Conservation (phyloP, 2,888 invertebrate species). For the Pseudoips prasinana region DNA sequence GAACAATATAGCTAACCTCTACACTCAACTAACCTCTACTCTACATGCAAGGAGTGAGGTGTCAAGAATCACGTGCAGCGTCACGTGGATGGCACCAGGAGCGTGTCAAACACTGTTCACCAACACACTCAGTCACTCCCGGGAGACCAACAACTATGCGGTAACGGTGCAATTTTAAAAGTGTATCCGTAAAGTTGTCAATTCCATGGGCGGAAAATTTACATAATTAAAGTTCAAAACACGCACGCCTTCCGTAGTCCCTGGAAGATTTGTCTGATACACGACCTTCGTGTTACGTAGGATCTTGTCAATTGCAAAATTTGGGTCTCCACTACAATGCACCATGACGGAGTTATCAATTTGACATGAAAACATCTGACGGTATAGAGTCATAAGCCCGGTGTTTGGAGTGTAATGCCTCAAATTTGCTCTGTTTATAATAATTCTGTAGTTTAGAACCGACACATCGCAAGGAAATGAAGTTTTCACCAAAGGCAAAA, state of each 20-base stretch:
- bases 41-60: too few relatives aligned
- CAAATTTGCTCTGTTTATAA: slow-evolving; percentile 34
- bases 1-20: too few relatives aligned
- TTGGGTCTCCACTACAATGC: slow-evolving; percentile 48
- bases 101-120: too few relatives aligned
- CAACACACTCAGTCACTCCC: too few relatives aligned
- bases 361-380: slow-evolving; percentile 55
- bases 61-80: too few relatives aligned
- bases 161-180: too few relatives aligned
- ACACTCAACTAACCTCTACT: too few relatives aligned
- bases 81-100: too few relatives aligned
- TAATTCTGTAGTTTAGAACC: slow-evolving; percentile 56
- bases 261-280: slow-evolving; percentile 62
- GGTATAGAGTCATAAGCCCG: slow-evolving; percentile 57
- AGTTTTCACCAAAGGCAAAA: slow-evolving; percentile 58
- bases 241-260: slow-evolving; percentile 53
- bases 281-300: slow-evolving; percentile 49
- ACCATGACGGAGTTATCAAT: slow-evolving; percentile 34
- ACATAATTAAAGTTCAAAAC: slow-evolving; percentile 39
- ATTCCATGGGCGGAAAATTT: slow-evolving; percentile 63
- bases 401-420: slow-evolving; percentile 36
- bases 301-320: slow-evolving; percentile 51
- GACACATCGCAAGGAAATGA: slow-evolving; percentile 65
- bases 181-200: slow-evolving; percentile 52
- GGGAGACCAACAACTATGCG: too few relatives aligned